phyloP scores from a whole-genome alignment of 2,888 invertebrate genomes.

The Cephus pulcher region DNA sequence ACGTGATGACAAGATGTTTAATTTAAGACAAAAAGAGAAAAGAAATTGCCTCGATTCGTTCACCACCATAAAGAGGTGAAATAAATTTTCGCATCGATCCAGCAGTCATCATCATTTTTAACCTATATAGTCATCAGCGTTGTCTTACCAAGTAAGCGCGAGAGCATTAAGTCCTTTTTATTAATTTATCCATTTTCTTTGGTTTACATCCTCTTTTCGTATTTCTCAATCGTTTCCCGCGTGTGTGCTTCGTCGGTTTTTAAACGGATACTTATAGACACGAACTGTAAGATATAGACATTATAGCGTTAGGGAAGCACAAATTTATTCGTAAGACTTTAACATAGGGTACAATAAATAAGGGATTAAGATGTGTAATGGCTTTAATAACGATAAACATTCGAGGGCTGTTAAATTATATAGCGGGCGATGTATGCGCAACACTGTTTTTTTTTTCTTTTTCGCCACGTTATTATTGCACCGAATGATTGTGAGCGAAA shows the following conservation, averaged over 20 bases:
- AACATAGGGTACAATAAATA: slow-evolving; percentile 12
- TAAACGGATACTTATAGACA: slow-evolving; percentile 9
- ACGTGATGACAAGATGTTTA: slow-evolving; percentile 8
- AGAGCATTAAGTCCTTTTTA: not conserved
- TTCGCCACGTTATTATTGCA: not conserved
- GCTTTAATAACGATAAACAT: slow-evolving; percentile 20
- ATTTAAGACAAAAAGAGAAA: slow-evolving; percentile 18
- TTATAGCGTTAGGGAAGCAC: slow-evolving; percentile 18
- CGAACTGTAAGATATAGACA: slow-evolving; percentile 15
- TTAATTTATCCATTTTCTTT: not conserved
- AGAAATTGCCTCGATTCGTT: not conserved
- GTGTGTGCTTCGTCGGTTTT: slow-evolving; percentile 12
- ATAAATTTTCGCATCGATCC: slow-evolving; percentile 25
- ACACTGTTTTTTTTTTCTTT: not conserved
- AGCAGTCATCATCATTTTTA: not conserved
- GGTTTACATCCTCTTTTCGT: not conserved
- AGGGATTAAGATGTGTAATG: slow-evolving; percentile 15
- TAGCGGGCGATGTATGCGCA: not conserved
- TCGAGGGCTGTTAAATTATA: slow-evolving; percentile 2
- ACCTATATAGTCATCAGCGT: not conserved
- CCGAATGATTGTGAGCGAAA: not conserved
- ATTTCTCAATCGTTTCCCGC: not conserved
- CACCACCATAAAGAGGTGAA: not conserved
- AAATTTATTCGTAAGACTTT: slow-evolving; percentile 15
- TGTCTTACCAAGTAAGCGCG: not conserved